Base-by-base conservation (phyloP, 1,140 invertebrate species). In the Apis cerana region DNA sequence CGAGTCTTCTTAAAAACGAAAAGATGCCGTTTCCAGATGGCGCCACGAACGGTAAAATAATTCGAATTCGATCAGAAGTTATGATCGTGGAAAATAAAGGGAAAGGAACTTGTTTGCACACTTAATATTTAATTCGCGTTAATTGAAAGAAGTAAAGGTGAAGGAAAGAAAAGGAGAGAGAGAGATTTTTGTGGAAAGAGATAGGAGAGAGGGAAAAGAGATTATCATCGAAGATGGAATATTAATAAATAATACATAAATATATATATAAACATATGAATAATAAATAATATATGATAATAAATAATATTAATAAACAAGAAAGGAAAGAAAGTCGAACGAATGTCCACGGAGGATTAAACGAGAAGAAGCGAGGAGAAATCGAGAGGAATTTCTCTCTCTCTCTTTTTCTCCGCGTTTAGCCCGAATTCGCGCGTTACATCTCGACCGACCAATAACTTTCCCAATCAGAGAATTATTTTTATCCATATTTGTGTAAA, bases 341-440 rank as follows among this genome's bases (percentile, higher is more conserved):
- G 81, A 59, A 48, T 74, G 75, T n/a, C n/a, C n/a, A n/a, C n/a
- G n/a, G n/a, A n/a, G n/a, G 70, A 84, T 76, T 87, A 87, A 86
- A 80, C 23, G 68, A 54, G 50, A 2, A n/a, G 56, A 59, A 54
- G 68, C 48, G 50, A 2, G 27, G 56, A 58, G 65, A 61, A 59
- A 71, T 71, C 64, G 56, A 48, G 80, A 75, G 56, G 23, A 65
- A 10, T 54, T 0, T 43, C 33, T 43, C 33, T 43, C 33, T 43
- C 4, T 43, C 33, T 27, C n/a, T 23, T 48, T 13, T 21, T 50
- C 61, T 69, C 74, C 74, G 65, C 58, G 52, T 59, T 27, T 27
- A 69, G 15, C 19, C 48, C 12, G 23, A 33, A 54, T 54, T 76
- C 62, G 21, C 23, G 56, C 43, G 33, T 9, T 43, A 27, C 43